These are phyloP conservation scores for Dasypogon diadema DNA, from an alignment of 2,888 invertebrate genomes.

Conservation along the genomic window DNA sequence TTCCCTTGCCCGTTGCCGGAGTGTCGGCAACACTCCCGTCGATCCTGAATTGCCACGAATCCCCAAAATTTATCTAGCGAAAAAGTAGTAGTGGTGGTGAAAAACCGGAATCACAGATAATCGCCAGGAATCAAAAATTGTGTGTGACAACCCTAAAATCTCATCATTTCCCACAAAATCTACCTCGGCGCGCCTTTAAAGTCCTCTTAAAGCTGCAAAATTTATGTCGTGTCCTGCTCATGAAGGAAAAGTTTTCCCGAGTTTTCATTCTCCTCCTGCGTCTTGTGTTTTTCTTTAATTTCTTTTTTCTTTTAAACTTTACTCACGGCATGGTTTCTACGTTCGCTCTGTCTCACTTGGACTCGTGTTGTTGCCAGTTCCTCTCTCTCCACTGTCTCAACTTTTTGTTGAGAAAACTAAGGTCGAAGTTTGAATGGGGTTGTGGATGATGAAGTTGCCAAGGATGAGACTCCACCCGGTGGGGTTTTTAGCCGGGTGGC, in stretches of 20 bases:
- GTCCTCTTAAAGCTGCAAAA: constrained; percentile 39
- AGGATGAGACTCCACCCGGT: not conserved
- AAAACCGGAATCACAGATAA: constrained; percentile 19
- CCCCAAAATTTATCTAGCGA: constrained; percentile 33
- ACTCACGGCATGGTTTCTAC: not conserved
- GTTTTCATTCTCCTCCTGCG: constrained; percentile 27
- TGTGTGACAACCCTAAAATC: constrained; percentile 53
- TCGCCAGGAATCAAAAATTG: constrained; percentile 45
- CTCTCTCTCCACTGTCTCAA: not conserved
- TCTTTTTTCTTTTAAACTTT: constrained; percentile 37
- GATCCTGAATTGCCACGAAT: not conserved
- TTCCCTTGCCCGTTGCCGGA: not conserved
- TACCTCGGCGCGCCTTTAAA: constrained; percentile 25
- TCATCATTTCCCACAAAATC: constrained; percentile 49
- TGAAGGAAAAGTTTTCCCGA: constrained; percentile 48
- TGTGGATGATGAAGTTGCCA: not conserved
- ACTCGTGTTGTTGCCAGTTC: not conserved
- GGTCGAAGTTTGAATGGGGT: constrained; percentile 38
- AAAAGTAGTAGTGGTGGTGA: constrained; percentile 39
- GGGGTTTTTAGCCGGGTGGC: not conserved
- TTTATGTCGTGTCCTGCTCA: constrained; percentile 34
- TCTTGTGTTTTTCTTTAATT: constrained; percentile 24
- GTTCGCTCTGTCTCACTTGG: not conserved
- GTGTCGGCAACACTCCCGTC: not conserved
- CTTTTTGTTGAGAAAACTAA: constrained; percentile 36